Percentiles rank a stretch among this genome's conserved stretches.
These are phyloP conservation scores for Chondrosia reniformis DNA, from an alignment of 37 sponge, comb jelly and placozoan genomes.

Conservation along the genomic window DNA sequence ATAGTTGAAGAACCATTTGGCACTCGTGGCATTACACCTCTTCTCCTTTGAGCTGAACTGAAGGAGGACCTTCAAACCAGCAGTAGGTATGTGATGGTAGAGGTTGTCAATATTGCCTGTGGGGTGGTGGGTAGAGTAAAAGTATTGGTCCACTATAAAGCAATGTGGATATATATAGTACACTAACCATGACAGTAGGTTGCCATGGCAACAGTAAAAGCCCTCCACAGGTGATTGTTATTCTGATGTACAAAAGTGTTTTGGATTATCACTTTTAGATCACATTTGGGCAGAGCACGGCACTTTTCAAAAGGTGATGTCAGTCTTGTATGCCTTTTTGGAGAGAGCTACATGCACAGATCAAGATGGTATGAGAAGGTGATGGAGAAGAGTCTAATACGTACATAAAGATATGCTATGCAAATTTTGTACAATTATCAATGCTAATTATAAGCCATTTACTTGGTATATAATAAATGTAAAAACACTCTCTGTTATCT, in stretches of 20 bases:
- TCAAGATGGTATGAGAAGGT: no score
- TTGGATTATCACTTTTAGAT: not conserved
- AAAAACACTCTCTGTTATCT: no score
- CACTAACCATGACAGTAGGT: conserved; percentile 11
- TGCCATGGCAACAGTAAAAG: not conserved
- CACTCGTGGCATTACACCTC: not conserved
- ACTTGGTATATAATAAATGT: no score
- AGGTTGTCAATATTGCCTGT: not conserved
- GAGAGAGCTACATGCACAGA: no score
- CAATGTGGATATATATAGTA: not conserved
- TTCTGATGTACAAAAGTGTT: not conserved
- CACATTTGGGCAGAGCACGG: no score
- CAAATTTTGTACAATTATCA: no score
- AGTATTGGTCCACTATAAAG: no score
- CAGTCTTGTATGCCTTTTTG: not conserved
- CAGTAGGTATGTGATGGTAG: conserved; percentile 1
- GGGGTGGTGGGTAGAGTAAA: not conserved
- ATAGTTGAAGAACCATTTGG: conserved; percentile 14
- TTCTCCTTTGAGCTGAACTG: not conserved
- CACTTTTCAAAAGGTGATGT: not conserved
- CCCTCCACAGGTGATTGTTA: not conserved
- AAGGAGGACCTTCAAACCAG: not conserved
- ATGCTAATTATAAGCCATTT: no score
- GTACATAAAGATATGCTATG: no score
- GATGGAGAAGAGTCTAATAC: no score